Percentiles rank a stretch among this genome's conserved stretches.
Conservation (phyloP, 2,113 vertebrate genomes). For the Delphinus delphis region DNA sequence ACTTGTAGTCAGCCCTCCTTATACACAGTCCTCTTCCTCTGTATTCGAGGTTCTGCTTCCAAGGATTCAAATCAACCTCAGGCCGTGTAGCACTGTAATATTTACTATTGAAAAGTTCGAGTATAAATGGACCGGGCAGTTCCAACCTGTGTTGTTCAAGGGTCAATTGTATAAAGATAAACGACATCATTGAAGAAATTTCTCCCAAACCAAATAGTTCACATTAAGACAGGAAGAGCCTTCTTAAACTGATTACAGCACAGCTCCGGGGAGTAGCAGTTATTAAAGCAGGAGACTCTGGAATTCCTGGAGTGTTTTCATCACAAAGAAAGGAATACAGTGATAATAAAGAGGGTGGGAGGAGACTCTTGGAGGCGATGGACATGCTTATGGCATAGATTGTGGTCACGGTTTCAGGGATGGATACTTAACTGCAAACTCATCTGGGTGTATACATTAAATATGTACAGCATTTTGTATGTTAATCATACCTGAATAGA, state of each 20-base stretch:
- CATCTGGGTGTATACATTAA: accelerated
- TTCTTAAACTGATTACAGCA: not conserved
- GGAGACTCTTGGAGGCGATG: too few relatives aligned
- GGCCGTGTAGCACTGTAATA: not conserved
- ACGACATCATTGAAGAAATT: not conserved
- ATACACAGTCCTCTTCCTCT: not conserved
- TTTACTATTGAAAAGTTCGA: not conserved
- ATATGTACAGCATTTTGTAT: not conserved
- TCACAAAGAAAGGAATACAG: not conserved
- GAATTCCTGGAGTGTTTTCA: not conserved
- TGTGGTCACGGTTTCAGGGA: not conserved
- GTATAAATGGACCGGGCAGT: not conserved
- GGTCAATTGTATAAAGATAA: not conserved
- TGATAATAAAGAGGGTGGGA: not conserved
- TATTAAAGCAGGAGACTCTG: not conserved
- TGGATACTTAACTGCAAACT: too few relatives aligned
- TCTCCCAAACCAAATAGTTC: not conserved
- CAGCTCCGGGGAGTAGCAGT: accelerated
- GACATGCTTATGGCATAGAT: accelerated
- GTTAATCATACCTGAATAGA: not conserved
- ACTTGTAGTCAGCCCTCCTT: not conserved
- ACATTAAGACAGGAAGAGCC: not conserved
- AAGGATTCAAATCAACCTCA: not conserved
- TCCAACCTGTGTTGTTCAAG: not conserved
- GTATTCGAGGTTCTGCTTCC: not conserved